Evolutionary conservation across 2,113 vertebrate species (phyloP).

Genomic region (Ranitomeya imitator): DNA sequence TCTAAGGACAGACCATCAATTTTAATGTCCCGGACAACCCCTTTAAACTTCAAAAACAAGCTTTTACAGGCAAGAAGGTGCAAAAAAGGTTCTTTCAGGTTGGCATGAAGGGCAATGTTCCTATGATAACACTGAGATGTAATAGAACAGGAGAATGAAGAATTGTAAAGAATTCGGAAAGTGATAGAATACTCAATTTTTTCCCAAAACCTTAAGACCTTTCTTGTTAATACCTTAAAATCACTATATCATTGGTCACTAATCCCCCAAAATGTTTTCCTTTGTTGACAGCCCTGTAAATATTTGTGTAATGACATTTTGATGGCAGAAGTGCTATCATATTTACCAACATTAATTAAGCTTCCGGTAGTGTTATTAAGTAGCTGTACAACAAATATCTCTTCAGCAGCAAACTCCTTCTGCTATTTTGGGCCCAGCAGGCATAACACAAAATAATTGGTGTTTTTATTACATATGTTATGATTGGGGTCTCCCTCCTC

Average conservation of each 20-base stretch:
- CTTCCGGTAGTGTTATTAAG: neutral
- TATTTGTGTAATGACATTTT: neutral
- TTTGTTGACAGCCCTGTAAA: neutral
- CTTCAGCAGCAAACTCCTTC: slow-evolving; percentile 3
- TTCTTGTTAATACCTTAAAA: neutral
- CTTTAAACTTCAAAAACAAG: no score
- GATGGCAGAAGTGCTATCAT: neutral
- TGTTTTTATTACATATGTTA: slow-evolving; percentile 39
- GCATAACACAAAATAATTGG: slow-evolving; percentile 26
- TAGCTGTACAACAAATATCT: slow-evolving; percentile 6
- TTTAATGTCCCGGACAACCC: no score
- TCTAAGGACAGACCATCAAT: no score
- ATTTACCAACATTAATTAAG: neutral
- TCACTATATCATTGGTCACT: neutral
- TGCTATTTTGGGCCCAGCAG: slow-evolving; percentile 12
- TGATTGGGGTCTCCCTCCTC: slow-evolving; percentile 12
- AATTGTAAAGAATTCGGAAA: neutral
- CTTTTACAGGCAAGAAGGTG: no score
- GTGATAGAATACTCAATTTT: neutral
- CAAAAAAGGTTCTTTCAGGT: no score
- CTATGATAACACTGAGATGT: no score
- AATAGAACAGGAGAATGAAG: no score
- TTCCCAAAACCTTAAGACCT: neutral
- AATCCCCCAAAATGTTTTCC: neutral
- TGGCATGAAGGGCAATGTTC: no score